A percentile compares a stretch with the other conserved stretches of the same genome.
Evolutionary conservation across 2,113 vertebrate species (phyloP).

Genomic region (Eulacestoma nigropectus): DNA sequence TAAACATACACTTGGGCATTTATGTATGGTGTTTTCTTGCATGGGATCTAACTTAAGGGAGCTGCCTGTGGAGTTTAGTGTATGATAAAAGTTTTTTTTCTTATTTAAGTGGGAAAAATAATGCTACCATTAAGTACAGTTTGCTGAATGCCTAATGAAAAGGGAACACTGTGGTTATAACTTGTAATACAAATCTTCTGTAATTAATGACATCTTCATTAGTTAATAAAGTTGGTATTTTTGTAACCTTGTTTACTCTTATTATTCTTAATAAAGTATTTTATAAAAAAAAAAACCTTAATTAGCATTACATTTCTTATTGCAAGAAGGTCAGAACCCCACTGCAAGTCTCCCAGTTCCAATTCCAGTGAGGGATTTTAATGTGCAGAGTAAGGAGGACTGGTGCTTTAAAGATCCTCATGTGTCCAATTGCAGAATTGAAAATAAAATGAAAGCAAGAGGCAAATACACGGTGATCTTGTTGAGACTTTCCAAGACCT

Average conservation of each 20-base stretch:
- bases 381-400: not conserved
- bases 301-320: conserved; percentile 35
- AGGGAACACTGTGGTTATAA: conserved; percentile 71
- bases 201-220: conserved; percentile 67
- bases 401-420: not conserved
- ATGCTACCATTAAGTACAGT: conserved; percentile 32
- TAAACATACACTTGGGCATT: conserved; percentile 27
- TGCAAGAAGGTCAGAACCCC: not conserved
- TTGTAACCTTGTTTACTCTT: conserved; percentile 77
- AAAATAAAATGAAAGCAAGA: not conserved
- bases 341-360: not conserved
- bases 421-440: not conserved
- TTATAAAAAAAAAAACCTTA: conserved; percentile 60
- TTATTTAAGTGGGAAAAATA: conserved; percentile 59
- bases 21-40: conserved; percentile 20
- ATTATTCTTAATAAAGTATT: conserved; percentile 80
- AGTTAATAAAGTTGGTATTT: conserved; percentile 76
- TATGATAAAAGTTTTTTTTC: conserved; percentile 50
- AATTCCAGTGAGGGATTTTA: not conserved
- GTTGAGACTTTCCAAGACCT: not conserved
- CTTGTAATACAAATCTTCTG: conserved; percentile 68
- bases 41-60: conserved; percentile 31
- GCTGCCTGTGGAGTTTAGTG: conserved; percentile 49
- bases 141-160: conserved; percentile 45
- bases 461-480: not conserved